These are phyloP conservation scores for Neogale vison DNA, from an alignment of 2,113 vertebrate species.

Conservation along the genomic window DNA sequence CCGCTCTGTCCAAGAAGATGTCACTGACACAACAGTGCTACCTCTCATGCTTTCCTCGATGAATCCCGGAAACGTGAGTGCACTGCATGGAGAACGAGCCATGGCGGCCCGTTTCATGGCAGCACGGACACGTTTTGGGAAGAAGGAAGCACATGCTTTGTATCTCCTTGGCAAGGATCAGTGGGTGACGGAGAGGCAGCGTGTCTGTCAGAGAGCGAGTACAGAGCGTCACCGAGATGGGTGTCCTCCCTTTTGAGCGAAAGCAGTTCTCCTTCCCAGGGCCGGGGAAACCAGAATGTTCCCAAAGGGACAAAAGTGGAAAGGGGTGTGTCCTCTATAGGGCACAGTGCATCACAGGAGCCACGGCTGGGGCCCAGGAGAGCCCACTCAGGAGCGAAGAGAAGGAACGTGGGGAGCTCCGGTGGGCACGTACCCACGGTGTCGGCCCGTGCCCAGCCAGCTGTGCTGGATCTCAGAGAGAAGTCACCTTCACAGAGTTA, in stretches of 20 bases:
- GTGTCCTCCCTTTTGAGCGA: background rate
- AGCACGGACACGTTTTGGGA: background rate
- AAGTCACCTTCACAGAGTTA: background rate
- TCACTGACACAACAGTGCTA: background rate
- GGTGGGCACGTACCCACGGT: too few relatives aligned
- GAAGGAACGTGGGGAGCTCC: background rate
- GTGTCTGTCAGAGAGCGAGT: background rate
- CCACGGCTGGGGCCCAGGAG: too few relatives aligned
- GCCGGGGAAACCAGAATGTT: background rate
- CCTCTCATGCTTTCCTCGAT: background rate
- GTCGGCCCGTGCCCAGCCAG: too few relatives aligned
- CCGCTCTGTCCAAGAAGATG: background rate
- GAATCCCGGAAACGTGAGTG: background rate
- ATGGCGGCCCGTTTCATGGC: too few relatives aligned
- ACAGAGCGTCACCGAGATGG: too few relatives aligned
- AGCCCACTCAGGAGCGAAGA: background rate
- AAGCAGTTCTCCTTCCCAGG: background rate
- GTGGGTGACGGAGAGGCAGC: too few relatives aligned
- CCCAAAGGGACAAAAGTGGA: too few relatives aligned
- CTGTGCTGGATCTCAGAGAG: background rate
- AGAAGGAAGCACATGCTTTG: background rate
- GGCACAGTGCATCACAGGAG: background rate
- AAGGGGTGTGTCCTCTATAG: background rate
- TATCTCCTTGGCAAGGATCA: background rate
- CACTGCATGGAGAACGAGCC: background rate